A percentile compares a stretch with the other conserved stretches of the same genome.
Conservation (phyloP, 2,797 vertebrate species). For the Xiphophorus birchmanni region DNA sequence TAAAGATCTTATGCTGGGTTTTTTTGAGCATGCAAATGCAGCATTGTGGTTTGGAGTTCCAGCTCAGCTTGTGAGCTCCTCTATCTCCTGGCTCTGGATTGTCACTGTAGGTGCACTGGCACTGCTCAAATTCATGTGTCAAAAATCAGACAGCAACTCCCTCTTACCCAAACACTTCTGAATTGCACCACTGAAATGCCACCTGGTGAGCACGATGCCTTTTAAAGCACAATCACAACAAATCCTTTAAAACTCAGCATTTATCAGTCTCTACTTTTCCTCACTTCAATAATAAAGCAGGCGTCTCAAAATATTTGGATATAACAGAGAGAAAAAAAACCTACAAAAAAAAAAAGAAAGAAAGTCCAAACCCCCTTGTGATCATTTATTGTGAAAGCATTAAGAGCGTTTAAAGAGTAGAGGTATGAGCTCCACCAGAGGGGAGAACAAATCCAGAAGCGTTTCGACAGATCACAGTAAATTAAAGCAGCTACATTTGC, state of each 20-base stretch:
- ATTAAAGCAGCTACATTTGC: constrained; percentile 32
- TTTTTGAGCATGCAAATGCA: constrained; percentile 52
- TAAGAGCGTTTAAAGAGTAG: constrained; percentile 21
- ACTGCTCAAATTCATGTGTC: constrained; percentile 26
- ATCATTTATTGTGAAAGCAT: constrained; percentile 31
- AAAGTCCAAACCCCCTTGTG: constrained; percentile 19
- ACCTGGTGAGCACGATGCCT: constrained; percentile 7
- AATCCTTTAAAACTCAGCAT: constrained; percentile 7
- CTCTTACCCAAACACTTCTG: constrained; percentile 12
- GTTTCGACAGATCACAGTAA: constrained; percentile 11
- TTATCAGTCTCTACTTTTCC: constrained; percentile 12
- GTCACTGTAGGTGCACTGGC: constrained; percentile 25
- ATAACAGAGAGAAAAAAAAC: neutral
- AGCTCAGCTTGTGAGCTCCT: constrained; percentile 52
- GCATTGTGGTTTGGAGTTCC: constrained; percentile 50
- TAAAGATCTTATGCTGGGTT: constrained; percentile 9
- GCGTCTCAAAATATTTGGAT: neutral
- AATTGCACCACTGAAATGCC: constrained; percentile 14
- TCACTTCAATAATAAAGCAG: constrained; percentile 7
- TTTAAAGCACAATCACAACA: neutral
- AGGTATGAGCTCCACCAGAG: constrained; percentile 25
- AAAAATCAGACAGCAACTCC: constrained; percentile 18
- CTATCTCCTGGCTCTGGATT: constrained; percentile 34
- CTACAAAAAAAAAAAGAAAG: neutral
- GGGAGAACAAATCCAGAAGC: constrained; percentile 22